Evolutionary conservation across 2,113 vertebrate genomes (phyloP).

Genomic region (Eudyptes chrysolophus): DNA sequence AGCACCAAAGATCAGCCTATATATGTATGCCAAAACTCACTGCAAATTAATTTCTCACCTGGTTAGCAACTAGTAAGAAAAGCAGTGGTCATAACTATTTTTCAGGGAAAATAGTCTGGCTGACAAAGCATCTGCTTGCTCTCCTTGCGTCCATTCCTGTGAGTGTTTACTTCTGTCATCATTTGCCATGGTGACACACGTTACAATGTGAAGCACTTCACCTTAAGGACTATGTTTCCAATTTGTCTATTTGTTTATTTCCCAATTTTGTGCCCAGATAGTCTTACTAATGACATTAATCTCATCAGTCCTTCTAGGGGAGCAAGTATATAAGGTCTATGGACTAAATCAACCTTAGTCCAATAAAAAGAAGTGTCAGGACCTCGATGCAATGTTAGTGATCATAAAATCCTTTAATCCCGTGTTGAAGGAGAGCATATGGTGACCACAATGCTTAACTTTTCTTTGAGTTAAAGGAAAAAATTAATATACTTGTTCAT

Average conservation of each 20-base stretch:
- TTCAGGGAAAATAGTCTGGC: neutral
- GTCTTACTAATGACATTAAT: neutral
- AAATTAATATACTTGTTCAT: neutral
- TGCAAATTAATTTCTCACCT: neutral
- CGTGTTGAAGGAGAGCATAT: neutral
- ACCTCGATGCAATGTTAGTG: neutral
- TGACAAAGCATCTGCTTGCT: neutral
- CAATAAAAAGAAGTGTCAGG: neutral
- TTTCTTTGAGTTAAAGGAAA: neutral
- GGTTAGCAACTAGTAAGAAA: neutral
- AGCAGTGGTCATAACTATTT: neutral
- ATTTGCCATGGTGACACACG: neutral
- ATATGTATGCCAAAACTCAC: neutral
- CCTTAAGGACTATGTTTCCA: neutral
- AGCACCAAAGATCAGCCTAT: neutral
- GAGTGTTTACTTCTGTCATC: neutral
- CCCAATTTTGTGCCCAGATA: neutral
- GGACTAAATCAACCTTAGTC: neutral
- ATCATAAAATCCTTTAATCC: neutral
- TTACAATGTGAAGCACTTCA: neutral
- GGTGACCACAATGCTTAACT: neutral
- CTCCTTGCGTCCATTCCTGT: neutral
- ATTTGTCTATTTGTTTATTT: neutral
- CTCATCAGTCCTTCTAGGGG: neutral
- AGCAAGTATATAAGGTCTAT: neutral